A percentile compares a stretch with the other conserved stretches of the same genome.
Evolutionary conservation across 2,888 invertebrate genomes (phyloP).

Genomic region (Catocala sponsa): DNA sequence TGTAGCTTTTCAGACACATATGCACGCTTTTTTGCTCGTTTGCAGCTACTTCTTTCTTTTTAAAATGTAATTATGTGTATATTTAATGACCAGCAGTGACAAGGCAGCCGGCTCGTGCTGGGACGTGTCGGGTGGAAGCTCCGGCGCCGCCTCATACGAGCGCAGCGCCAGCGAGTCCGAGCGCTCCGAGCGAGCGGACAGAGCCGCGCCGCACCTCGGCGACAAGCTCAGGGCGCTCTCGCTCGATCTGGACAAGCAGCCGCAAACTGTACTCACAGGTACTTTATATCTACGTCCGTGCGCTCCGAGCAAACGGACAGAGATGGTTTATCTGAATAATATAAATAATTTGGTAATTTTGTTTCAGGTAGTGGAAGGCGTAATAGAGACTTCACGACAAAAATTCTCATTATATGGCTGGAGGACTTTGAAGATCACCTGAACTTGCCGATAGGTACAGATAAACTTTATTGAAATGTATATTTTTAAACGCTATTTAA

Average conservation of each 20-base stretch:
- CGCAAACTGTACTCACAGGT: conserved; percentile 67
- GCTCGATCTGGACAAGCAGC: conserved; percentile 90
- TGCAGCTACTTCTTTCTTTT: no score
- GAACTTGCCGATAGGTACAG: conserved; percentile 94
- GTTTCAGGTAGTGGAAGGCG: conserved; percentile 77
- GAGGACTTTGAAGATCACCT: conserved; percentile 98
- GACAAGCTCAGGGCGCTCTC: conserved; percentile 91
- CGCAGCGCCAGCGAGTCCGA: conserved; percentile 87
- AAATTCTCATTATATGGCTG: conserved; percentile 97
- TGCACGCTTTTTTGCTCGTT: no score
- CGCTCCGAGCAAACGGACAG: neutral
- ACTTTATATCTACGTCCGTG: neutral
- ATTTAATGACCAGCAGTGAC: conserved; percentile 57
- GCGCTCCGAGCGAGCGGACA: conserved; percentile 52
- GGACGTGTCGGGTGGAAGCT: conserved; percentile 75
- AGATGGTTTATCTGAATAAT: neutral
- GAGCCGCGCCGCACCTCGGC: conserved; percentile 56
- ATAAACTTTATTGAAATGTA: no score
- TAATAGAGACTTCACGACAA: conserved; percentile 89
- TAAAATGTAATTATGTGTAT: no score
- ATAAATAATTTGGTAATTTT: neutral
- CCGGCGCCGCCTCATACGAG: conserved; percentile 84
- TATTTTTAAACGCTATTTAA: conserved; percentile 42
- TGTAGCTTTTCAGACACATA: no score
- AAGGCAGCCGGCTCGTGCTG: conserved; percentile 73